Evolutionary conservation across 2,888 invertebrate genomes (phyloP).

Genomic region (Ametastegia equiseti): DNA sequence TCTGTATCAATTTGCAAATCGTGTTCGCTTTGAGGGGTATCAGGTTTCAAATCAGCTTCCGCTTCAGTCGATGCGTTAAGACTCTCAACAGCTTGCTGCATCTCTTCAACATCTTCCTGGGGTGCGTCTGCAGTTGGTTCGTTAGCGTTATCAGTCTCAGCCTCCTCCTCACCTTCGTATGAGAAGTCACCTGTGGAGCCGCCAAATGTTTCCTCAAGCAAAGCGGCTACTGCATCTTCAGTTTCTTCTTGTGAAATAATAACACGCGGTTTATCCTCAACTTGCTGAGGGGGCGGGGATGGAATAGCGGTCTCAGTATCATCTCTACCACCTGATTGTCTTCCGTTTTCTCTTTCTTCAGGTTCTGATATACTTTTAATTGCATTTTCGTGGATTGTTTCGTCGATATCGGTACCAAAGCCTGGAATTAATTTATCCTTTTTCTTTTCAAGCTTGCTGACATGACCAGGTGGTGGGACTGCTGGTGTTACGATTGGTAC

Average conservation of each 20-base stretch:
- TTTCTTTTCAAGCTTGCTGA: constrained; percentile 76
- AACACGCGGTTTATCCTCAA: constrained; percentile 88
- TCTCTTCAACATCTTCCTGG: constrained; percentile 89
- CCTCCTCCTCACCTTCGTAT: constrained; percentile 75
- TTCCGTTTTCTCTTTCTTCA: constrained; percentile 68
- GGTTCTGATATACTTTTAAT: constrained; percentile 87
- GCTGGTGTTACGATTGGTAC: constrained; percentile 57
- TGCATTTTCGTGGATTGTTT: constrained; percentile 87
- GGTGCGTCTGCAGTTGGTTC: constrained; percentile 78
- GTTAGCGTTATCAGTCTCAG: constrained; percentile 67
- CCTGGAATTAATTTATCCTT: constrained; percentile 83
- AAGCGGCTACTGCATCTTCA: constrained; percentile 93
- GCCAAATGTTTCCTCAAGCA: constrained; percentile 91
- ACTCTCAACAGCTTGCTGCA: constrained; percentile 90
- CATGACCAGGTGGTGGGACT: constrained; percentile 53
- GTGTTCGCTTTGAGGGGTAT: constrained; percentile 90
- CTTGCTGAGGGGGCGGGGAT: constrained; percentile 79
- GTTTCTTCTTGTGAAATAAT: constrained; percentile 95
- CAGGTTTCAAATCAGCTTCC: constrained; percentile 81
- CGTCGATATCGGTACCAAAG: constrained; percentile 83
- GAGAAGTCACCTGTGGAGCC: constrained; percentile 77
- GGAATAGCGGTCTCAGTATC: constrained; percentile 72
- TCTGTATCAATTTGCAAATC: constrained; percentile 92
- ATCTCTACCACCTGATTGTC: constrained; percentile 63
- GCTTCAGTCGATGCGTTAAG: constrained; percentile 82